Percentiles rank a stretch among this genome's conserved stretches.
Conservation (phyloP, 2,113 vertebrate species). For the Prolemur simus region DNA sequence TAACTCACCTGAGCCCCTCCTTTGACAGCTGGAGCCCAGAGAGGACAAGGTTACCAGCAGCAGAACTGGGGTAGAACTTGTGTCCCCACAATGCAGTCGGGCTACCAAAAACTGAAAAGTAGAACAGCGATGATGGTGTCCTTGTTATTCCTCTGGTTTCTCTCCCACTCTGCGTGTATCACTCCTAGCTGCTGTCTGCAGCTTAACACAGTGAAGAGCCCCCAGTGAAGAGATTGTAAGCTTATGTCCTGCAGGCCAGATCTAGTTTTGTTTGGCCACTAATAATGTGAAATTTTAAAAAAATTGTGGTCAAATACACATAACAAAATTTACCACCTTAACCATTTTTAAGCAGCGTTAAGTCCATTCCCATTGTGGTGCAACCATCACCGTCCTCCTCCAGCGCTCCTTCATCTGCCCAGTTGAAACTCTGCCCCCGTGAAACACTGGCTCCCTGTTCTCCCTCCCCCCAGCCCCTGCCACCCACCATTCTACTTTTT, state of each 20-base stretch:
- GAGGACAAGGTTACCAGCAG: background rate
- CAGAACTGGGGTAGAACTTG: background rate
- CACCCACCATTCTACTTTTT: background rate
- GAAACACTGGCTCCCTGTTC: background rate
- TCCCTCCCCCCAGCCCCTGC: background rate
- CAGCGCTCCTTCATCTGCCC: background rate
- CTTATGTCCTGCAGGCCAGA: background rate
- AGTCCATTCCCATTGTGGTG: no score
- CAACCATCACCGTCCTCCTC: background rate
- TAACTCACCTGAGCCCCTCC: background rate
- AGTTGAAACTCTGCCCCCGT: background rate
- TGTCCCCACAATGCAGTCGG: background rate
- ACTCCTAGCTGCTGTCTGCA: background rate
- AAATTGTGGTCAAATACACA: background rate
- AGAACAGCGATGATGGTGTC: background rate
- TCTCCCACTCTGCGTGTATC: background rate
- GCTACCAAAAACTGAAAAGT: background rate
- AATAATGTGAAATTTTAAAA: background rate
- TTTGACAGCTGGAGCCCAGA: background rate
- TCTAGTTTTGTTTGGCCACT: background rate
- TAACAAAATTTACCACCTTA: no score
- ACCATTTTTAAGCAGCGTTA: background rate
- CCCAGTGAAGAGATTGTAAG: no score
- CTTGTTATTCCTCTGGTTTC: background rate
- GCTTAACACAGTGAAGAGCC: background rate